These are phyloP conservation scores for Corythucha ciliata DNA, from an alignment of 2,888 invertebrate genomes.

Conservation along the genomic window DNA sequence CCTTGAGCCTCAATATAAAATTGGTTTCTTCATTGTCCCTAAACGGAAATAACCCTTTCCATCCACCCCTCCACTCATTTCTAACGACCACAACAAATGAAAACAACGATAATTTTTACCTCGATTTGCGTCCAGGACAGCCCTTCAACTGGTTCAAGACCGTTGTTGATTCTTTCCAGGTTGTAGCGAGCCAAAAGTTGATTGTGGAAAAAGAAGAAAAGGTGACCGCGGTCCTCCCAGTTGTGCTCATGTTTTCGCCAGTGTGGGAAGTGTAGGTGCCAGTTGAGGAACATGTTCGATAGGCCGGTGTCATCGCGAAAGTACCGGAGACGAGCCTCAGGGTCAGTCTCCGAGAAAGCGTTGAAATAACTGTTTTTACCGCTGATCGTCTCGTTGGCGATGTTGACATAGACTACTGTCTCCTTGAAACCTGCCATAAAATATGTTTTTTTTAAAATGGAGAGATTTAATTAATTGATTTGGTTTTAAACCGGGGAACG, in stretches of 20 bases:
- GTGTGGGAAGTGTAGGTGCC: slow-evolving; percentile 22
- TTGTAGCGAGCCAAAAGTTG: slow-evolving; percentile 22
- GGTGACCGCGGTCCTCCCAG: slow-evolving; percentile 24
- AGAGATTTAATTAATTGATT: too few species aligned
- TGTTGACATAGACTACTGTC: slow-evolving; percentile 21
- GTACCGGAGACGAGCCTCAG: slow-evolving; percentile 20
- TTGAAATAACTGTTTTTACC: slow-evolving; percentile 23
- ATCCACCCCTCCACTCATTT: background rate
- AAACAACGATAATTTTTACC: slow-evolving; percentile 5
- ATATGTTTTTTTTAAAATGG: background rate
- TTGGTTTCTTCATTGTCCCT: too few species aligned
- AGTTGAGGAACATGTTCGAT: slow-evolving; percentile 24
- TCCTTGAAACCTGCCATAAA: slow-evolving; percentile 18
- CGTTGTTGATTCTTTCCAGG: slow-evolving; percentile 20
- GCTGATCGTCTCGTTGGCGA: slow-evolving; percentile 20
- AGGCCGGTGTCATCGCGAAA: slow-evolving; percentile 22
- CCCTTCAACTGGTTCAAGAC: slow-evolving; percentile 21
- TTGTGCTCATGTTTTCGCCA: slow-evolving; percentile 17
- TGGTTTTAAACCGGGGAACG: background rate
- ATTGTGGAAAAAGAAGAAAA: slow-evolving; percentile 21
- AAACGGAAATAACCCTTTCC: background rate
- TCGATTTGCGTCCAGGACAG: slow-evolving; percentile 21
- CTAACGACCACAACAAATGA: background rate
- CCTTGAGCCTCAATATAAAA: too few species aligned
- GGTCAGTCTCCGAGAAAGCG: slow-evolving; percentile 23